Evolutionary conservation across 1,140 invertebrate genomes (phyloP).

Genomic region (Stegodyphus mimosarum): DNA sequence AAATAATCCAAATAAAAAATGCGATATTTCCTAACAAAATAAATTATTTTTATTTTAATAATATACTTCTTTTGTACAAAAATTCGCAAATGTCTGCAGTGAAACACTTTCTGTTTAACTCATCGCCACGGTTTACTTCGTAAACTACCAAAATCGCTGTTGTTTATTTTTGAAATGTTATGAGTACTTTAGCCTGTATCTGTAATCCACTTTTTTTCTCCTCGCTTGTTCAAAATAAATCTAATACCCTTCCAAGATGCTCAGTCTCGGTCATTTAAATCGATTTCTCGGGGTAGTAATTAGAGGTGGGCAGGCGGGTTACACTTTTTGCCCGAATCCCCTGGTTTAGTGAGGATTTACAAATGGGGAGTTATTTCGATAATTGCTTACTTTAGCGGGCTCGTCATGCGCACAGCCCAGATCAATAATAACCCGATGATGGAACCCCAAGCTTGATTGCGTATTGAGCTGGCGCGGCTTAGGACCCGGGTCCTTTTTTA

Average conservation of each 20-base stretch:
- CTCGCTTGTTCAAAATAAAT: background rate
- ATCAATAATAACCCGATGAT: conserved; percentile 54
- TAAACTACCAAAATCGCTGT: background rate
- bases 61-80: no score
- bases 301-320: conserved; percentile 34
- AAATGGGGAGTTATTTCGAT: conserved; percentile 60
- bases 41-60: no score
- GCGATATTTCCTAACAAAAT: no score
- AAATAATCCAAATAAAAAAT: no score
- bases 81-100: no score
- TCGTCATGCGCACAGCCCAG: conserved; percentile 54
- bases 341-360: conserved; percentile 57
- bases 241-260: background rate
- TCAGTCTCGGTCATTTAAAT: conserved; percentile 58
- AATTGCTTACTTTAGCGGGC: conserved; percentile 59
- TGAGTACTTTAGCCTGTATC: no score
- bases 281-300: conserved; percentile 46
- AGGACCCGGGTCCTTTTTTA: conserved; percentile 44
- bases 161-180: background rate
- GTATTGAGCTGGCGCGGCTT: conserved; percentile 52
- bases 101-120: no score
- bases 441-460: conserved; percentile 54
- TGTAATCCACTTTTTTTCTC: background rate
- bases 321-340: conserved; percentile 54
- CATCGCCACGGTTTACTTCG: background rate